Evolutionary conservation across 2,797 vertebrate species (phyloP).

Genomic region (Danio aesculapii): DNA sequence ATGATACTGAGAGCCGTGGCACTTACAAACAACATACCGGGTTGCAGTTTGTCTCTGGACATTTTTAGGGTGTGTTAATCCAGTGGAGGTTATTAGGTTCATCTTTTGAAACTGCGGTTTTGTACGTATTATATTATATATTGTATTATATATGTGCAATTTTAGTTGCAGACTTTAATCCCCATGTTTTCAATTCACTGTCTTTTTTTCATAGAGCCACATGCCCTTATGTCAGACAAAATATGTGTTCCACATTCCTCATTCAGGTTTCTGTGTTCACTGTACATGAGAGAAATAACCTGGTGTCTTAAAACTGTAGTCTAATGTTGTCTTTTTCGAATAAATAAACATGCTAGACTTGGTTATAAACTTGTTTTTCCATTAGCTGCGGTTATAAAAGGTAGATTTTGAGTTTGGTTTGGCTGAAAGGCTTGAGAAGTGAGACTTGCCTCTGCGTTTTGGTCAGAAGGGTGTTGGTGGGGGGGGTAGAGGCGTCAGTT

Average conservation of each 20-base stretch:
- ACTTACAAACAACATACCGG: slow-evolving; percentile 28
- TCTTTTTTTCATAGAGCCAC: background rate
- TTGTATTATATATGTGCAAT: background rate
- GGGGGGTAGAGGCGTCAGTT: slow-evolving; percentile 63
- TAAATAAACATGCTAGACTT: background rate
- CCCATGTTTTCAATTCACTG: background rate
- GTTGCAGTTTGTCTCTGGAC: background rate
- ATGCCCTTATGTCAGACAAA: background rate
- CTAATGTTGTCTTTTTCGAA: slow-evolving; percentile 2
- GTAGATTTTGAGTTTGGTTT: slow-evolving; percentile 27
- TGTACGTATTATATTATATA: too few relatives aligned
- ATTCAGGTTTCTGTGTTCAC: background rate
- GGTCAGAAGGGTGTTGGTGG: slow-evolving; percentile 10
- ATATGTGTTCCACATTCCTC: background rate
- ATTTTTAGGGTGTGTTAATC: slow-evolving; percentile 3
- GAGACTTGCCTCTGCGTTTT: slow-evolving; percentile 27
- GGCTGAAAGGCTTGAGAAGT: slow-evolving; percentile 29
- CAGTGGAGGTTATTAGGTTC: background rate
- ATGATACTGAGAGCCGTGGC: slow-evolving; percentile 35
- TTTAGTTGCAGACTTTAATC: slow-evolving; percentile 9
- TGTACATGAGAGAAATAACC: background rate
- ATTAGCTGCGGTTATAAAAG: background rate
- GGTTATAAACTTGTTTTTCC: background rate
- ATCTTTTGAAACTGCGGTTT: background rate
- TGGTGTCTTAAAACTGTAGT: background rate